Evolutionary conservation across 2,113 vertebrate species (phyloP).

Genomic region (Lamprologus ornatipinnis): DNA sequence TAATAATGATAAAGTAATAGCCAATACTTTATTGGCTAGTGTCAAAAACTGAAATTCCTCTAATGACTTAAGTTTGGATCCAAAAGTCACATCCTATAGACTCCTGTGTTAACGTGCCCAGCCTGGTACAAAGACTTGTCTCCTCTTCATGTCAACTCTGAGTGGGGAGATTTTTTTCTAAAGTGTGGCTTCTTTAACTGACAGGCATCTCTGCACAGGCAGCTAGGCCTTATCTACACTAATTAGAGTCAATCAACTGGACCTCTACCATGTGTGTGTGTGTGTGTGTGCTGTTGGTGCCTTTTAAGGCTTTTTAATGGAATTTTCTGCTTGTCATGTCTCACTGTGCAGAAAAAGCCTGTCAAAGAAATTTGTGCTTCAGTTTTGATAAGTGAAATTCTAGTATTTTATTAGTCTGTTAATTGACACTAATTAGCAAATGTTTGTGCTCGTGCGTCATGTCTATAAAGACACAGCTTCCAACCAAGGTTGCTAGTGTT

Average conservation of each 20-base stretch:
- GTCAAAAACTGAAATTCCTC: not conserved
- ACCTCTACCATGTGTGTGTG: not conserved
- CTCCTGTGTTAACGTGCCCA: not conserved
- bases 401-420: not conserved
- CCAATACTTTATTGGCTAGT: not conserved
- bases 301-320: not conserved
- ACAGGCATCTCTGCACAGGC: not conserved
- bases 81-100: accelerated
- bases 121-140: not conserved
- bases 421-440: not conserved
- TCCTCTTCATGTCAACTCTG: not conserved
- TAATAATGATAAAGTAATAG: not conserved
- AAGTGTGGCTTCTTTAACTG: not conserved
- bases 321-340: not conserved
- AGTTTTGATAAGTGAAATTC: not conserved
- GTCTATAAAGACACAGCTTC: not conserved
- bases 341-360: not conserved
- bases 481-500: not conserved
- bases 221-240: not conserved
- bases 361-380: not conserved
- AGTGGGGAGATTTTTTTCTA: not conserved
- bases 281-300: not conserved
- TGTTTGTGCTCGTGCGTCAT: accelerated
- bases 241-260: not conserved
- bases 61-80: accelerated